Conservation (phyloP, 2,113 vertebrate species). For the Hydropotes inermis region DNA sequence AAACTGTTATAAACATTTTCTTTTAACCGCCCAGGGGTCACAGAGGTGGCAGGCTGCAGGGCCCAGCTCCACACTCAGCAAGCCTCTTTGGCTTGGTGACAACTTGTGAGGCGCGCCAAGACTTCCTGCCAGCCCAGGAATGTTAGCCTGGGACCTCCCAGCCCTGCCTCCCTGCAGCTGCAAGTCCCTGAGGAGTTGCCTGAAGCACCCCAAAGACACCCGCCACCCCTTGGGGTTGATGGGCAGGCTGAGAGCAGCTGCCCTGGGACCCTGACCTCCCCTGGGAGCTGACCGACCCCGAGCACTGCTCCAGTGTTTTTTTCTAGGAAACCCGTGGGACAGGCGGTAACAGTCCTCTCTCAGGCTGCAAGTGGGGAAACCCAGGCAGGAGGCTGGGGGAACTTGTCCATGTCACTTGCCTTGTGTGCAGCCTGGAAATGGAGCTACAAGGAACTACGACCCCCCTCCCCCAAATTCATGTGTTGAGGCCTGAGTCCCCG, state of each 20-base stretch:
- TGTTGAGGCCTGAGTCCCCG: accelerated
- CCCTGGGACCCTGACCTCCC: accelerated
- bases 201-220: not conserved
- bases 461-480: accelerated
- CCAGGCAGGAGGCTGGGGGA: not conserved
- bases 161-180: too few relatives aligned
- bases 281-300: accelerated
- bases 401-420: accelerated
- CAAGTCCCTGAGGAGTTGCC: not conserved
- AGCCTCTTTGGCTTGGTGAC: not conserved
- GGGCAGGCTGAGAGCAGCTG: not conserved
- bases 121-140: not conserved
- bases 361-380: not conserved
- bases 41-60: not conserved
- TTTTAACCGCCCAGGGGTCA: not conserved
- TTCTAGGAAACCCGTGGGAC: not conserved
- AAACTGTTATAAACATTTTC: not conserved
- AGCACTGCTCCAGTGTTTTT: not conserved
- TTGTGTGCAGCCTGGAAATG: accelerated
- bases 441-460: accelerated
- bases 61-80: not conserved
- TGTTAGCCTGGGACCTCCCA: accelerated
- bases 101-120: not conserved
- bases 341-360: accelerated
- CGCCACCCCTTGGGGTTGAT: too few relatives aligned